These are phyloP conservation scores for Saccopteryx leptura DNA, from an alignment of 2,113 vertebrate species.

Conservation along the genomic window DNA sequence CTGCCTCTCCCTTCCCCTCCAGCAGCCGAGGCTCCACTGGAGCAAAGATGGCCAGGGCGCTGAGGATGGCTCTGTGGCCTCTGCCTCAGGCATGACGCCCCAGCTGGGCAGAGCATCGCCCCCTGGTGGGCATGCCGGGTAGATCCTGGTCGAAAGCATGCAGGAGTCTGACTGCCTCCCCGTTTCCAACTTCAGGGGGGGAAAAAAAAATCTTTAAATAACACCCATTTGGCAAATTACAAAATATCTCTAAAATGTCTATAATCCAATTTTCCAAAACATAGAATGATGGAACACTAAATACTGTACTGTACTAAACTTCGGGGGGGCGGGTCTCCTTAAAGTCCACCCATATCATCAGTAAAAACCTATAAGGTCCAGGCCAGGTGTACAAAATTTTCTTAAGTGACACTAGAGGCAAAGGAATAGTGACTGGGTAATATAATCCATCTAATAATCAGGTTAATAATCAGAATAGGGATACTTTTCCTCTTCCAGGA, in stretches of 20 bases:
- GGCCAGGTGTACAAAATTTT: neutral
- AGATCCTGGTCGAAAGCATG: too few relatives aligned
- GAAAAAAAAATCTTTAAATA: neutral
- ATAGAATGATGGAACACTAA: slow-evolving; percentile 2
- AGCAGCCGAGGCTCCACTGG: too few relatives aligned
- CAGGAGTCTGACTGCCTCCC: too few relatives aligned
- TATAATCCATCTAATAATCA: slow-evolving; percentile 32
- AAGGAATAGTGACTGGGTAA: neutral
- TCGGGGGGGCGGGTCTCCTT: neutral
- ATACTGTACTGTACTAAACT: slow-evolving; percentile 30
- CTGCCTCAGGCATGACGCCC: too few relatives aligned
- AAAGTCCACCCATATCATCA: slow-evolving; percentile 3
- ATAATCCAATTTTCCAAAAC: slow-evolving; percentile 11
- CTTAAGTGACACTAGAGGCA: neutral
- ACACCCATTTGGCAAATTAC: slow-evolving; percentile 46
- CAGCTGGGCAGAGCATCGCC: too few relatives aligned
- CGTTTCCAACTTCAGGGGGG: too few relatives aligned
- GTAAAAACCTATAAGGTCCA: slow-evolving; percentile 21
- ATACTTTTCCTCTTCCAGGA: neutral
- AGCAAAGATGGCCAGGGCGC: too few relatives aligned
- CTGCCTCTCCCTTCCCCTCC: too few relatives aligned
- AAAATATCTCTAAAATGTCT: neutral
- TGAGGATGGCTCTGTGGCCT: too few relatives aligned
- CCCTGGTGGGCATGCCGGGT: too few relatives aligned
- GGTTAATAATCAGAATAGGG: neutral